Percentiles rank a stretch among this genome's conserved stretches.
Evolutionary conservation across 1,140 invertebrate species (phyloP).

Genomic region (Pemphigus obesinymphae): DNA sequence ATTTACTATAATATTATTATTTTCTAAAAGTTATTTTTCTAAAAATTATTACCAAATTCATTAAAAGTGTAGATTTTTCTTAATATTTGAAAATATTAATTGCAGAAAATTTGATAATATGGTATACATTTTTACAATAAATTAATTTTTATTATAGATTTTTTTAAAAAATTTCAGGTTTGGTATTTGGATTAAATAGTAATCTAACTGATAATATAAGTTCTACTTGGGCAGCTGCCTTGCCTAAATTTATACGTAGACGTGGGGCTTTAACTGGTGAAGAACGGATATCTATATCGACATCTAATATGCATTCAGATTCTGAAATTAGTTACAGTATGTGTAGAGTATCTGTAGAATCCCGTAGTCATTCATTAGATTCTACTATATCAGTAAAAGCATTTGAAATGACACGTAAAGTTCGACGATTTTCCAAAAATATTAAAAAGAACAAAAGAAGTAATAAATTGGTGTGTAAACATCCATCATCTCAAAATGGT

Average conservation of each 20-base stretch:
- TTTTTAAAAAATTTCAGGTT: no score
- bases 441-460: slow-evolving; percentile 16
- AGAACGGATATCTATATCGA: slow-evolving; percentile 55
- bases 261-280: slow-evolving; percentile 66
- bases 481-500: slow-evolving; percentile 21
- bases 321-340: slow-evolving; percentile 67
- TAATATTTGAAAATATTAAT: no score
- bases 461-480: slow-evolving; percentile 15
- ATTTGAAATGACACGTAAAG: slow-evolving; percentile 71
- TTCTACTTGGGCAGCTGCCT: slow-evolving; percentile 80
- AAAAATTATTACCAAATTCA: no score
- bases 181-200: slow-evolving; percentile 79
- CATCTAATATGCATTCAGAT: slow-evolving; percentile 61
- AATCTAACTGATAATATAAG: slow-evolving; percentile 65
- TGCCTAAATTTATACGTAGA: slow-evolving; percentile 77
- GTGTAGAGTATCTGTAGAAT: slow-evolving; percentile 75
- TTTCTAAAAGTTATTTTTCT: no score
- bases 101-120: no score
- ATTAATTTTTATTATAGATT: no score
- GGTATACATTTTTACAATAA: no score
- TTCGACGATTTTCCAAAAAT: slow-evolving; percentile 47
- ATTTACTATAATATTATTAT: no score
- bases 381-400: slow-evolving; percentile 79
- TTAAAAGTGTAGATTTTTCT: no score
- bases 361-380: slow-evolving; percentile 74